Base-by-base conservation (phyloP, 2,113 vertebrate species). In the Tupaia chinensis region DNA sequence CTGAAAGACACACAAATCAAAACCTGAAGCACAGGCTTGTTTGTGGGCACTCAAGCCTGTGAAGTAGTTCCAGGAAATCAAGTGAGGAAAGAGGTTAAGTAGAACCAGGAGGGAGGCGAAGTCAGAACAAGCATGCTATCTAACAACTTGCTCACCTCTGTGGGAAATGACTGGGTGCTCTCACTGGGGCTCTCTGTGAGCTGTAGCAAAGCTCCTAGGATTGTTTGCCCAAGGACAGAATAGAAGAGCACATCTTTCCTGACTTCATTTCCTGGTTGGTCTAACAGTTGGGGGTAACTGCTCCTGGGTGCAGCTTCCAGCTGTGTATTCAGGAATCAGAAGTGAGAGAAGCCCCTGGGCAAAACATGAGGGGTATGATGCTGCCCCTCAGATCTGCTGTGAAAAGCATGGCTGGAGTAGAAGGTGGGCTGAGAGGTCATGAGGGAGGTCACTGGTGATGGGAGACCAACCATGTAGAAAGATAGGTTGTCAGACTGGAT, bases 371-470 rank as follows among this genome's bases (percentile, higher is more conserved):
- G 32, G 11, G 14, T 25, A 25, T 22, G 13, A 7, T 44, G 60
- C 19, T 8, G 19, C 44, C n/a, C 10, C n/a, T 22, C 66, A 14
- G 61, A 63, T 10, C 12, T 66, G 12, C 12, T 19, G 19, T 19
- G 82, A 70, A 34, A 66, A 9, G 68, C 27, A 15, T 44, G 54
- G 4, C 68, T 88, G n/a, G 19, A 89, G 29, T 27, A 14, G 29
- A 9, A 23, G 17, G 8, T 20, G 13, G 20, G 25, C 1, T 0
- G 1, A 72, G 17, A 34, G 15, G 70, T 25, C 29, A 12, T 4
- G 13, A 79, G 60, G n/a, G 8, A 54, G 54, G 54, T 14, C 60
- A 56, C 22, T 20, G 76, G 56, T 29, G 56, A 11, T 2, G 1
- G 34, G 32, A 12, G 4, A 22, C 58, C 22, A 32, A 32, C 1